A percentile compares a stretch with the other conserved stretches of the same genome.
Evolutionary conservation across 2,113 vertebrate genomes (phyloP).

Genomic region (Serilophus lunatus): DNA sequence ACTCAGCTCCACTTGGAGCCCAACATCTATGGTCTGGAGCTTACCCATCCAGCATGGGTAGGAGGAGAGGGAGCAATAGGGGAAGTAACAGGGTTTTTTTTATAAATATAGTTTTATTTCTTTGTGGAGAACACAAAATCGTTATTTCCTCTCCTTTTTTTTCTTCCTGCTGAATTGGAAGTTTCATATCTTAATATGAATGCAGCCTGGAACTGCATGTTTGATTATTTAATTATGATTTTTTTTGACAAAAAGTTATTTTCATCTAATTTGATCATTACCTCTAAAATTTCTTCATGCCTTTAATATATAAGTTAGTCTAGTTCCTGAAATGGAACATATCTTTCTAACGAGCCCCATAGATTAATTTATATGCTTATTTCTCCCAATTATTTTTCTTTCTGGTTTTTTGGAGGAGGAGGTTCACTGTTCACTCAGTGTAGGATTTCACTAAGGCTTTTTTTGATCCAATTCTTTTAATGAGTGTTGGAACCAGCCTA

Average conservation of each 20-base stretch:
- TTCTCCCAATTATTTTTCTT: not conserved
- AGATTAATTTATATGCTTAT: not conserved
- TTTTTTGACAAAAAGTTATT: not conserved
- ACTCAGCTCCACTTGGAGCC: fast-evolving
- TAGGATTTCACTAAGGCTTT: not conserved
- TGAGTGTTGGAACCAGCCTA: not conserved
- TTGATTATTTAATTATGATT: not conserved
- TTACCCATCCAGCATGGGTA: fast-evolving
- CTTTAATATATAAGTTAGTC: not conserved
- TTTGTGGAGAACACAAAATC: not conserved
- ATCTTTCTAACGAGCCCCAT: not conserved
- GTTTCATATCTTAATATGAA: not conserved
- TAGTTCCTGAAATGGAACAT: not conserved
- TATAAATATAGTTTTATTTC: not conserved
- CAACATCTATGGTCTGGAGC: not conserved
- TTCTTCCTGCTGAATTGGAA: not conserved
- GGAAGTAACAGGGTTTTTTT: not conserved
- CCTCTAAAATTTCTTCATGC: not conserved
- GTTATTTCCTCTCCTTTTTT: not conserved
- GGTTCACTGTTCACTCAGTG: not conserved
- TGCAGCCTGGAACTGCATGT: not conserved
- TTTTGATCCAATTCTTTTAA: slow-evolving; percentile 17
- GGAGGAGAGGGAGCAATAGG: not conserved
- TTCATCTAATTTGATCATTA: not conserved
- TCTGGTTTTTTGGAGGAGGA: not conserved